A percentile compares a stretch with the other conserved stretches of the same genome.
phyloP scores from a whole-genome alignment of 2,113 vertebrate genomes.

The Ascaphus truei region DNA sequence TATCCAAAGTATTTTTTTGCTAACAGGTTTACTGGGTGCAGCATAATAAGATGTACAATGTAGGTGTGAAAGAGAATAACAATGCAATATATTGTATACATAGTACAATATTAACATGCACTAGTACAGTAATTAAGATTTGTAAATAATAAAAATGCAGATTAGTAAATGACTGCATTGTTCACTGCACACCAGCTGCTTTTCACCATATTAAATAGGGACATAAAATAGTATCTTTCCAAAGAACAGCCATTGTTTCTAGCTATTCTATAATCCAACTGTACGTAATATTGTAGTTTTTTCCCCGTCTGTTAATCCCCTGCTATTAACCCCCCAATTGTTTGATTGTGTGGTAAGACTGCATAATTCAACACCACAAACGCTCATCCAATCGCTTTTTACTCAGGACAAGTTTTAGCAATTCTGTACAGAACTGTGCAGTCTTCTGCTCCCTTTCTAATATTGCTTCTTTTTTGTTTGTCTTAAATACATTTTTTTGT shows the following conservation, averaged over 20 bases:
- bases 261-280: neutral
- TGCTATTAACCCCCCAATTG: neutral
- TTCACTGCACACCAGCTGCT: no score
- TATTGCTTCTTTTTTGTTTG: neutral
- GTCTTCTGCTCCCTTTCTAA: neutral
- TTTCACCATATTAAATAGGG: neutral
- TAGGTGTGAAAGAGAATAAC: no score
- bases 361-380: neutral
- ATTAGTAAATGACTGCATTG: no score
- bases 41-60: no score
- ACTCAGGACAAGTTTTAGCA: neutral
- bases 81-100: no score
- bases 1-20: no score
- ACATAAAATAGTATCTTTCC: no score
- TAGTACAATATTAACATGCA: no score
- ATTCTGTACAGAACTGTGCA: neutral
- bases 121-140: no score
- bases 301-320: slow-evolving; percentile 5
- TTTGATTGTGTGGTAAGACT: neutral
- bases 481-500: neutral
- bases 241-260: no score
- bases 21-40: no score
- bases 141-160: no score
- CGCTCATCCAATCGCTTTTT: neutral
- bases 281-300: neutral